Base-by-base conservation (phyloP, 1,140 invertebrate genomes). In the Drosophila triauraria region DNA sequence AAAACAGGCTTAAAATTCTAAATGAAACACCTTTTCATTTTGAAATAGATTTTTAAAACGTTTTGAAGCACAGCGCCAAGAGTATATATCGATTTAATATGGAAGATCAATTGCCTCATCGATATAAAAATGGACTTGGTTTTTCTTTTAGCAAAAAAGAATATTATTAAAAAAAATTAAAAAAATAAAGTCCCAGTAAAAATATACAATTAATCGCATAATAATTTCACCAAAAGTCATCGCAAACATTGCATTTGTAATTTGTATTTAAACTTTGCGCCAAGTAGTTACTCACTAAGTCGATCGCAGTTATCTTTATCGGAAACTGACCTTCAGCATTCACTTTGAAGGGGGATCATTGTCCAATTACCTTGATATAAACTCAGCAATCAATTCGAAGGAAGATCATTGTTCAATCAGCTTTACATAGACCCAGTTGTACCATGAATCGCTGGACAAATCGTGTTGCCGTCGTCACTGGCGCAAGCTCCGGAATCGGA, bases 401-500 rank as follows among this genome's bases (percentile, higher is more conserved):
- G 20, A 20, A 20, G 0, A 20, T 20, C 20, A 20, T 20, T 20
- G 20, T 20, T 1, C 30, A 30, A 9, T 20, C 1, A 23, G 9
- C 15, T 23, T 20, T 6, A 17, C 3, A 0, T 15, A n/a, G 20
- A 15, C 13, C 15, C 15, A 15, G 38, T 20, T 15, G 42, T 23
- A 15, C n/a, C 6, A 90, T 90, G 86, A 44, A 90, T 57, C 85
- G 86, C 42, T 90, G 81, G 85, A 27, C 7, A 15, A 88, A 85
- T 76, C 86, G 84, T 4, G 78, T 91, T 6, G 88, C 88, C 38
- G 88, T 88, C 27, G 80, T 91, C 1, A 91, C 87, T 10, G 87
- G 87, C 2, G 87, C 94, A 1, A 95, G 94, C 53, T 92, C 92
- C 6, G 95, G 95, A 5, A 95, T 95, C 56, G 95, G 95, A 4